Percentiles rank a stretch among this genome's conserved stretches.
Conservation (phyloP, 2,113 vertebrate species). For the Chloropsis cyanopogon region DNA sequence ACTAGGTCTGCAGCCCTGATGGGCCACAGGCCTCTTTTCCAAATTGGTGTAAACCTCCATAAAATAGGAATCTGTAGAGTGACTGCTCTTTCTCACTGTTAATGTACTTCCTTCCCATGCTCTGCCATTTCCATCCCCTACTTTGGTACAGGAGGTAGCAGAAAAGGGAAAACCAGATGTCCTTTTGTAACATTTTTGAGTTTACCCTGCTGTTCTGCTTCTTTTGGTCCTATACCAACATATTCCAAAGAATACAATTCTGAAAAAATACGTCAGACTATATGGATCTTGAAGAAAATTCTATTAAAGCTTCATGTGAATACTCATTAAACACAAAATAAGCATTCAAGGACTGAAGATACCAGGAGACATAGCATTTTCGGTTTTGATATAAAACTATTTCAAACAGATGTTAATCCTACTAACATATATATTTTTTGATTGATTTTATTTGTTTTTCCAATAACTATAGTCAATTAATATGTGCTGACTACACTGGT, state of each 20-base stretch:
- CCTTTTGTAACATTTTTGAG: neutral
- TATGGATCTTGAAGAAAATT: neutral
- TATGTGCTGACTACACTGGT: neutral
- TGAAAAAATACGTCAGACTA: neutral
- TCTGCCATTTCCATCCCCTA: neutral
- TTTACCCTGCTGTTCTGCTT: neutral
- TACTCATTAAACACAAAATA: neutral
- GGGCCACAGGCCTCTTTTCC: neutral
- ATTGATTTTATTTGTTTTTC: neutral
- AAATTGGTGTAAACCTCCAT: neutral
- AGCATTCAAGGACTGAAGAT: neutral
- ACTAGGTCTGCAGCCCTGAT: neutral
- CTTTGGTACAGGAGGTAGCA: neutral
- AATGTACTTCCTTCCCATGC: neutral
- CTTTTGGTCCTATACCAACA: neutral
- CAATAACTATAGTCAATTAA: neutral
- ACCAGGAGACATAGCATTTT: neutral
- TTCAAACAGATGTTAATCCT: neutral
- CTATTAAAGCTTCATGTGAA: neutral
- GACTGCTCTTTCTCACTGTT: neutral
- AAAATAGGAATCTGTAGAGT: neutral
- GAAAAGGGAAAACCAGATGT: neutral
- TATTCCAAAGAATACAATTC: neutral
- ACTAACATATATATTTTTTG: neutral
- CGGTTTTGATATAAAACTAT: neutral